Evolutionary conservation across 1,140 invertebrate genomes (phyloP).

Genomic region (Heliconius hewitsoni): DNA sequence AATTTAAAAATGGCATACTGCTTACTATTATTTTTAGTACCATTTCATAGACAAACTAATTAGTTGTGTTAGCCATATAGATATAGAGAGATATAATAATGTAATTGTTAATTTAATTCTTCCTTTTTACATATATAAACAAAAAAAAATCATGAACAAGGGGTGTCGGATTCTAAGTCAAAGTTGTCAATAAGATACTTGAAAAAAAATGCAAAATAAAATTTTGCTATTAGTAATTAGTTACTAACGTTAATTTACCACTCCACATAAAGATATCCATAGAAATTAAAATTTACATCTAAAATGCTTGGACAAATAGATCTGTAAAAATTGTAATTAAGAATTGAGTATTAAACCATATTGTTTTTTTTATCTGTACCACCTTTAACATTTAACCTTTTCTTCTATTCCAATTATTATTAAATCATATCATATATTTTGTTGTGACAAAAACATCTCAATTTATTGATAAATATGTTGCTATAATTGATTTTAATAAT

Average conservation of each 20-base stretch:
- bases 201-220: constrained; percentile 7
- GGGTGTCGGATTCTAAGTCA: constrained; percentile 8
- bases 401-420: neutral
- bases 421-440: too few relatives aligned
- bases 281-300: neutral
- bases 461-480: too few relatives aligned
- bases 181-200: neutral
- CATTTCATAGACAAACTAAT: neutral
- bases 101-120: neutral
- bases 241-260: neutral
- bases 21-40: neutral
- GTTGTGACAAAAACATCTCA: too few relatives aligned
- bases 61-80: neutral
- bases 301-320: constrained; percentile 5
- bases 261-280: neutral
- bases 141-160: neutral
- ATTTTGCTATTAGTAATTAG: constrained; percentile 13
- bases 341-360: neutral
- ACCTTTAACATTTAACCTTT: neutral
- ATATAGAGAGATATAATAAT: neutral
- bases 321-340: neutral
- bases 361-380: neutral
- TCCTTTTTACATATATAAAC: neutral
- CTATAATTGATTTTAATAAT: too few relatives aligned
- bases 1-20: neutral